Base-by-base conservation (phyloP, 2,797 vertebrate species). In the Corythornis leucogaster region DNA sequence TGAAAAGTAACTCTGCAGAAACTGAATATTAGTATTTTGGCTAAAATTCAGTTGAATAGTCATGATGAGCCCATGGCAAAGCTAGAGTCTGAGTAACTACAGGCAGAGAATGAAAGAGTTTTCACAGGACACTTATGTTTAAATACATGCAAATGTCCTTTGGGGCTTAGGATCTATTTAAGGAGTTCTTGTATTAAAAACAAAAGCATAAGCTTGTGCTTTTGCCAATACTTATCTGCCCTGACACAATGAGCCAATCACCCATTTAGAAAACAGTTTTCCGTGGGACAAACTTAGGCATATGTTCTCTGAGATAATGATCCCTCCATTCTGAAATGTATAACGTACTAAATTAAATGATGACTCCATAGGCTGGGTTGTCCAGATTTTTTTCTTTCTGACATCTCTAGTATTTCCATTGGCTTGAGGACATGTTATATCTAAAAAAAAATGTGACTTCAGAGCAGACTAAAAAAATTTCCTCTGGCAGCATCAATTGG, bases 1-100 rank as follows among this genome's bases (percentile, higher is more conserved):
- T 86, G 58, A 85, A 70, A 94, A 77, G 26, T 64, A 94, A 81
- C 21, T 82, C 78, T 77, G 30, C 5, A 48, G 61, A 92, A 92
- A 70, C 6, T 12, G 24, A 50, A 54, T 74, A 35, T 81, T 61
- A 90, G n/a, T 43, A 84, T 81, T 93, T 91, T 82, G n/a, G 35
- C n/a, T 87, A 92, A 90, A 87, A 80, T 80, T 82, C 53, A 64
- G 31, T 45, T 87, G 53, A 88, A 58, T 66, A 80, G 24, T 92
- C 19, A n/a, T 85, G 59, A 74, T 0, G 2, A 86, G 38, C 53
- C 57, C 5, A 12, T 33, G n/a, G 42, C 66, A 61, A 90, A 81
- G 31, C 25, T 28, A 79, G 68, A 75, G 8, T 59, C 28, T 70
- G 35, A 80, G 25, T 59, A 48, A 67, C 55, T 77, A n/a, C 8